These are phyloP conservation scores for Probosciger aterrimus DNA, from an alignment of 2,113 vertebrate genomes.

Conservation along the genomic window DNA sequence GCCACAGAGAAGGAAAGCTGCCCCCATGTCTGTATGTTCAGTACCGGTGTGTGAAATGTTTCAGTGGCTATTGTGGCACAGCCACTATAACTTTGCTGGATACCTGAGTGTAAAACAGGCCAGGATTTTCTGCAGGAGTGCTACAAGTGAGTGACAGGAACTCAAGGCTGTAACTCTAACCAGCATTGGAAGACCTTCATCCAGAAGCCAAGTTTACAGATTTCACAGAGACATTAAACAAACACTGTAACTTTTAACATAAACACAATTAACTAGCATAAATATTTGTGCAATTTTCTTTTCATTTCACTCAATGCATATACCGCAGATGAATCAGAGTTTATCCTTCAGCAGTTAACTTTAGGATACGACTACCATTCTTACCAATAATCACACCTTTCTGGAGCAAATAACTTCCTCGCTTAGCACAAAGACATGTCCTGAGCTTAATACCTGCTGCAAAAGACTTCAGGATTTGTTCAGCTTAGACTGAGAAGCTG, in stretches of 20 bases:
- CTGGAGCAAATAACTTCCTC: neutral
- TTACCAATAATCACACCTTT: slow-evolving; percentile 57
- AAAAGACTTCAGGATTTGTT: neutral
- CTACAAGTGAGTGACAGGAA: slow-evolving; percentile 16
- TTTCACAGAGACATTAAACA: slow-evolving; percentile 76
- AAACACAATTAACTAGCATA: slow-evolving; percentile 77
- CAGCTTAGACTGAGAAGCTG: neutral
- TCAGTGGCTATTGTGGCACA: neutral
- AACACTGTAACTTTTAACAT: slow-evolving; percentile 77
- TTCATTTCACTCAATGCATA: slow-evolving; percentile 56
- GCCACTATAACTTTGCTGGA: neutral
- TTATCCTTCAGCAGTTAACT: neutral
- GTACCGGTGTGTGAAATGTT: neutral
- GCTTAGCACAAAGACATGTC: neutral
- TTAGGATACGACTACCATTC: slow-evolving; percentile 62
- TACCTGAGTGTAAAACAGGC: neutral
- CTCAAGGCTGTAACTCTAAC: slow-evolving; percentile 31
- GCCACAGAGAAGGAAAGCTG: neutral
- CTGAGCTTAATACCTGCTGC: neutral
- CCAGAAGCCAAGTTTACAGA: slow-evolving; percentile 80
- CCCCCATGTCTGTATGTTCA: neutral
- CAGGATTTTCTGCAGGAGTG: neutral
- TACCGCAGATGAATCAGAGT: slow-evolving; percentile 30
- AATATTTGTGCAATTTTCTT: slow-evolving; percentile 78
- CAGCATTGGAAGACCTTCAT: slow-evolving; percentile 60